Evolutionary conservation across 1,140 invertebrate species (phyloP).

Genomic region (Frieseomelitta varia): DNA sequence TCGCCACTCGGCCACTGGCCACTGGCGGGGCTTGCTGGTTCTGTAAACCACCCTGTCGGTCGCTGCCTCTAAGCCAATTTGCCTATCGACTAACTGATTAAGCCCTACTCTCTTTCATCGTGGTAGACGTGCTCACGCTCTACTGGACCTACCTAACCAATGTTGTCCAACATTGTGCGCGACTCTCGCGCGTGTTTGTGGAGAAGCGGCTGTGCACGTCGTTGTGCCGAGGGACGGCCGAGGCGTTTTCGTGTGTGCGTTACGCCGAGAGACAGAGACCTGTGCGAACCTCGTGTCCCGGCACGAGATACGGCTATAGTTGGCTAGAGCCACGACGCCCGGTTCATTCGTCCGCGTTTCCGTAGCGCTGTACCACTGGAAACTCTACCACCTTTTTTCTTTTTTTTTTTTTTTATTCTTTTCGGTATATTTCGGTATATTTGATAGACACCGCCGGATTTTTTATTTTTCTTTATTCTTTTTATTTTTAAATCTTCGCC

Average conservation of each 20-base stretch:
- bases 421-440: too few relatives aligned
- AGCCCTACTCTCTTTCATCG: constrained; percentile 78
- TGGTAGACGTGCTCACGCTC: constrained; percentile 23
- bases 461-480: background rate
- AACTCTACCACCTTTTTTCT: background rate
- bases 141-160: background rate
- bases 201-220: background rate
- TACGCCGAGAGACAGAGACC: background rate
- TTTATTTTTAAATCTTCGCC: background rate
- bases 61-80: constrained; percentile 81
- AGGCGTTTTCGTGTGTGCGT: background rate
- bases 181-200: background rate
- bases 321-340: background rate
- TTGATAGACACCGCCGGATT: too few relatives aligned
- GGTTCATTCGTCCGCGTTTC: too few relatives aligned
- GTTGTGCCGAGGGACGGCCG: too few relatives aligned
- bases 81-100: constrained; percentile 83
- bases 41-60: constrained; percentile 73
- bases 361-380: too few relatives aligned
- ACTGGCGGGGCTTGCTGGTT: constrained; percentile 66
- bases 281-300: background rate
- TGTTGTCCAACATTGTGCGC: background rate
- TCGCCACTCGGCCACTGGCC: constrained; percentile 64
- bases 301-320: constrained; percentile 7
- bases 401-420: background rate